Evolutionary conservation across 2,888 invertebrate genomes (phyloP).

Genomic region (Chydorus sphaericus): DNA sequence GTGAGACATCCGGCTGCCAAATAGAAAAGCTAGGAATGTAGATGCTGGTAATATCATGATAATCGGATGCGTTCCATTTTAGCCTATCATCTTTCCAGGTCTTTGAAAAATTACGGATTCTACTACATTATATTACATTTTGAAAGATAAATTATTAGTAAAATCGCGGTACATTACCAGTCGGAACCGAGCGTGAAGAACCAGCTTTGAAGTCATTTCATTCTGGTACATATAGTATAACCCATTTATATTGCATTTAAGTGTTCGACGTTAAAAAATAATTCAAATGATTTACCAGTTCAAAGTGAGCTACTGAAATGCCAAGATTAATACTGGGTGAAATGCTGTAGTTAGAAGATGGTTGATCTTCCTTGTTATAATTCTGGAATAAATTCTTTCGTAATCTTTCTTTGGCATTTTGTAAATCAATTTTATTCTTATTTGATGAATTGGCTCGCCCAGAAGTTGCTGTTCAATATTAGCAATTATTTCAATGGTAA

Average conservation of each 20-base stretch:
- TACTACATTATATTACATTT: not conserved
- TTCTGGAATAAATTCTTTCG: not conserved
- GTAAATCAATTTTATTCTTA: not conserved
- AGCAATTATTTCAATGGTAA: not conserved
- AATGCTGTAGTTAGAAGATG: not conserved
- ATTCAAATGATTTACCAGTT: slow-evolving; percentile 31
- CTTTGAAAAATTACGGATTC: slow-evolving; percentile 22
- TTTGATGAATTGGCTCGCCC: not conserved
- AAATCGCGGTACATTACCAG: not conserved
- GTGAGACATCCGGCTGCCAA: slow-evolving; percentile 60
- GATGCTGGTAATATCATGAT: slow-evolving; percentile 43
- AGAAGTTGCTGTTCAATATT: not conserved
- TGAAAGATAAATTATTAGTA: slow-evolving; percentile 23
- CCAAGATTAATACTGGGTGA: slow-evolving; percentile 35
- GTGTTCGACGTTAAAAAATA: no score
- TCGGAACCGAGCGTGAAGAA: slow-evolving; percentile 30
- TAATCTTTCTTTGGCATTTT: slow-evolving; percentile 11
- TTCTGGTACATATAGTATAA: slow-evolving; percentile 27
- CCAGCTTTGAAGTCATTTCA: slow-evolving; percentile 44
- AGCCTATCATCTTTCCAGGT: slow-evolving; percentile 61
- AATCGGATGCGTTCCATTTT: slow-evolving; percentile 50
- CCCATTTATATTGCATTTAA: not conserved
- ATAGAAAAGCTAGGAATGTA: slow-evolving; percentile 53
- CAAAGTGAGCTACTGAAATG: slow-evolving; percentile 45
- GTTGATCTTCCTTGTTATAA: slow-evolving; percentile 10